These are phyloP conservation scores for Podilymbus podiceps DNA, from an alignment of 2,113 vertebrate genomes.

Conservation along the genomic window DNA sequence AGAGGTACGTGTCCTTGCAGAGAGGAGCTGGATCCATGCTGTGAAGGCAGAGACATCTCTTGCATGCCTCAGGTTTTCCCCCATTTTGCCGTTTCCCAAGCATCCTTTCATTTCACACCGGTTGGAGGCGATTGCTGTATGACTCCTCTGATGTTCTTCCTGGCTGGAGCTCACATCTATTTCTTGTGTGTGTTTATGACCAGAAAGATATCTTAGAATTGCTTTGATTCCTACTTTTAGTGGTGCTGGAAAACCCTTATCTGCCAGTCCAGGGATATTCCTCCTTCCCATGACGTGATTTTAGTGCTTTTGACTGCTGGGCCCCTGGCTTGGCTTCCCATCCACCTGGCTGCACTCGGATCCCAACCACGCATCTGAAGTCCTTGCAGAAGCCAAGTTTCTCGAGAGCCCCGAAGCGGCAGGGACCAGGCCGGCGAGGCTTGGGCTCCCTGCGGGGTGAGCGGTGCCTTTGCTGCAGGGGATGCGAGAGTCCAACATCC, in stretches of 20 bases:
- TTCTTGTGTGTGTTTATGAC: neutral
- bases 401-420: fast-evolving
- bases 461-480: neutral
- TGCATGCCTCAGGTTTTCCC: neutral
- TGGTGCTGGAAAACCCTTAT: neutral
- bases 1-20: neutral
- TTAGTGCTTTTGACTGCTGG: neutral
- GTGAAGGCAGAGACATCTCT: neutral
- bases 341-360: neutral
- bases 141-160: neutral
- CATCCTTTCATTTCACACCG: neutral
- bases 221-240: neutral
- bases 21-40: too few relatives aligned
- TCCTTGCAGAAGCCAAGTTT: neutral
- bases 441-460: neutral
- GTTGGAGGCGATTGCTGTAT: neutral
- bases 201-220: neutral
- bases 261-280: too few relatives aligned
- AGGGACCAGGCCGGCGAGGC: neutral
- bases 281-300: neutral
- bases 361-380: neutral
- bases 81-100: neutral
- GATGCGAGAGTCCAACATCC: fast-evolving
- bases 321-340: neutral
- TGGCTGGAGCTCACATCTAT: neutral